These are phyloP conservation scores for Dasyurus viverrinus DNA, from an alignment of 2,113 vertebrate genomes.

Conservation along the genomic window DNA sequence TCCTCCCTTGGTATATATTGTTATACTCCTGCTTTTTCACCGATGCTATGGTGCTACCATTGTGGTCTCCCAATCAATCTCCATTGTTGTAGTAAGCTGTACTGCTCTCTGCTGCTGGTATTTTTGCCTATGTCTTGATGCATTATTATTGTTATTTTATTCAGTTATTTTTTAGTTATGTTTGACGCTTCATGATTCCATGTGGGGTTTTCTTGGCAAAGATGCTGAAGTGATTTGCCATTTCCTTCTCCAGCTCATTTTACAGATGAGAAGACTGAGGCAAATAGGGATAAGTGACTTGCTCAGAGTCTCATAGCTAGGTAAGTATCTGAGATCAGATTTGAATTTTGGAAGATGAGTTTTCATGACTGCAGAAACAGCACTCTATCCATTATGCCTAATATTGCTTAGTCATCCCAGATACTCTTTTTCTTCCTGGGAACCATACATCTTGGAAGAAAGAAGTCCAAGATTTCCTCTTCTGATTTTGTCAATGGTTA, in stretches of 20 bases:
- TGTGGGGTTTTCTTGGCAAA: too few species aligned
- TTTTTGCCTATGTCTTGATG: background rate
- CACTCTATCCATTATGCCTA: background rate
- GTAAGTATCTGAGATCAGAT: too few species aligned
- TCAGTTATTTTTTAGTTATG: background rate
- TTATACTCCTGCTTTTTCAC: background rate
- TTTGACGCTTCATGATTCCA: too few species aligned
- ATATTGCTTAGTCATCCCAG: background rate
- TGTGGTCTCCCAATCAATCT: background rate
- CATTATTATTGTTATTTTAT: background rate
- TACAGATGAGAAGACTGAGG: too few species aligned
- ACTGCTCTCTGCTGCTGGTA: background rate
- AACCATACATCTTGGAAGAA: background rate
- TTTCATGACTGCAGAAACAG: background rate
- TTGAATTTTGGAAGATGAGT: background rate
- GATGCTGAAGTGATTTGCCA: too few species aligned
- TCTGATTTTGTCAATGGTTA: background rate
- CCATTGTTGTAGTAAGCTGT: background rate
- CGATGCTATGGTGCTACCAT: background rate
- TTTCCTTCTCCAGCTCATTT: too few species aligned
- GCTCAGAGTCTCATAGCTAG: too few species aligned
- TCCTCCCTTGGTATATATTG: background rate
- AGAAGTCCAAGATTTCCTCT: background rate
- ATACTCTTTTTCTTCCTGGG: background rate
- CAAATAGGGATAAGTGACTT: too few species aligned